Base-by-base conservation (phyloP, 2,113 vertebrate species). In the Elaphurus davidianus region DNA sequence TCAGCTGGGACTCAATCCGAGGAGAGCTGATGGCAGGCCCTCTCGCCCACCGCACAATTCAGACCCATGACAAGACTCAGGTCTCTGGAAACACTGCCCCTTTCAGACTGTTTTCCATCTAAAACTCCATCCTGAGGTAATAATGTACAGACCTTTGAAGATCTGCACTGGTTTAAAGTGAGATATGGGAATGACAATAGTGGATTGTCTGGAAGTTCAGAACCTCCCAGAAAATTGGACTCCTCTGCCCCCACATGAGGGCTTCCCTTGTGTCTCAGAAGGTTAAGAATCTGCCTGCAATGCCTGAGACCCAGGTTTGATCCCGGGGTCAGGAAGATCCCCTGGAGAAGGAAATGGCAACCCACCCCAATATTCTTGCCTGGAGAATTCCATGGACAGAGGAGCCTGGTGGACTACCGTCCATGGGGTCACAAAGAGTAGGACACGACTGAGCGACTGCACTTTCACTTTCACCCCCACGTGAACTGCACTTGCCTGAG, bases 41-140 rank as follows among this genome's bases (percentile, higher is more conserved):
- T 40, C 4, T 60, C 40, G 9, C 74, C 83, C 14, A 23, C 17
- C 15, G 1, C 28, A 33, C 27, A 25, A 7, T 52, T 52, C 50
- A 54, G 81, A 79, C 33, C 23, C 47, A 40, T 0, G 4, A 4
- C 16, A 50, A 15, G 30, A 55, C 12, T 59, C 12, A 1, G 55
- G 30, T 52, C 50, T 33, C 92, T 94, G 40, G 76, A 94, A 97
- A 91, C 43, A 40, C 14, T 62, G 19, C 21, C 23, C 16, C 52
- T 94, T 82, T 27, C n/a, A 19, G 21, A 23, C 21, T 60, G 11
- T 67, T 94, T 86, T 74, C 93, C 50, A 54, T 19, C 81, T 62
- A 30, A 6, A 9, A 67, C 79, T 86, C 50, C 52, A 54, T 74
- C 25, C 16, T 21, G 36, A 45, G 36, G 16, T 83, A 30, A 71